Conservation (phyloP, 2,888 invertebrate genomes). For the Spilarctia lutea region DNA sequence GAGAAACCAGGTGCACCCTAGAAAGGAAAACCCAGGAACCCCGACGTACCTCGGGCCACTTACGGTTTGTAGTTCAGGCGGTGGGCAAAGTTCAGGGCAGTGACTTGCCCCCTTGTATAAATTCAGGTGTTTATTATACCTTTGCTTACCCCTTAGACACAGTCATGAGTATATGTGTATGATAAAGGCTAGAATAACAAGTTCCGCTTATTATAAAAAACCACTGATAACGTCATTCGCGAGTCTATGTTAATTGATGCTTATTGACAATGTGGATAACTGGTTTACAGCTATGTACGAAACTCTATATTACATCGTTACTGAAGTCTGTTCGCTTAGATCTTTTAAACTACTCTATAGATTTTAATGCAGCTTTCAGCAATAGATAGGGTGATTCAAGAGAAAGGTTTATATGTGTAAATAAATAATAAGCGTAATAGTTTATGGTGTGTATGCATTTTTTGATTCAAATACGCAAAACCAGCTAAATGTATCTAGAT, state of each 20-base stretch:
- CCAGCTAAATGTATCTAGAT: no score
- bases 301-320: background rate
- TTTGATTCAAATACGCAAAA: no score
- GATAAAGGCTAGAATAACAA: background rate
- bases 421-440: background rate
- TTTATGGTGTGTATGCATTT: background rate
- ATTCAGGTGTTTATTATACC: background rate
- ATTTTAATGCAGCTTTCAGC: no score
- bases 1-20: no score
- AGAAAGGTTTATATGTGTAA: background rate
- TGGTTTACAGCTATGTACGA: background rate
- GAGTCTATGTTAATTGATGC: background rate
- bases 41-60: no score
- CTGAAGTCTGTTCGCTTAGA: no score
- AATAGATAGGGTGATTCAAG: no score
- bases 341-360: no score
- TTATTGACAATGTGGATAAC: background rate
- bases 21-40: no score
- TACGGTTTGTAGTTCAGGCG: no score
- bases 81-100: no score
- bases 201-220: background rate
- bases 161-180: background rate
- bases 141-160: background rate
- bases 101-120: no score
- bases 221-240: background rate